A percentile compares a stretch with the other conserved stretches of the same genome.
Evolutionary conservation across 2,113 vertebrate species (phyloP).

Genomic region (Candoia aspera): DNA sequence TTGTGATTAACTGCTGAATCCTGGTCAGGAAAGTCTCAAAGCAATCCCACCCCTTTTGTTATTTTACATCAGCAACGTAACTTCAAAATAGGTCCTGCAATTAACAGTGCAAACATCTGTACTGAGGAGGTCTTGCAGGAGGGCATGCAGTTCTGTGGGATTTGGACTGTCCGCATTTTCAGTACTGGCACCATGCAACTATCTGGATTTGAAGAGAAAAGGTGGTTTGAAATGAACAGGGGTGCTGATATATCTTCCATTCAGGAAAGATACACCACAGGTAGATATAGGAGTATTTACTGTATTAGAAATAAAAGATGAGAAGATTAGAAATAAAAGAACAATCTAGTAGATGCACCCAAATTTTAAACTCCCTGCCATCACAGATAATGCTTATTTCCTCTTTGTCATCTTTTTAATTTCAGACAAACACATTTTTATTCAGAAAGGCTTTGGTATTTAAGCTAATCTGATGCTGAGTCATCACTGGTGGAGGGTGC

Average conservation of each 20-base stretch:
- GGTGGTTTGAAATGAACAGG: background rate
- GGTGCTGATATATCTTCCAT: background rate
- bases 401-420: too few species aligned
- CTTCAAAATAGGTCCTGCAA: background rate
- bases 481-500: too few species aligned
- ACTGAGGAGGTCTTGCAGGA: background rate
- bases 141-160: background rate
- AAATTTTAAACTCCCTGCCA: too few species aligned
- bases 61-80: background rate
- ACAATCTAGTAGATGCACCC: too few species aligned
- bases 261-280: too few species aligned
- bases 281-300: too few species aligned
- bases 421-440: too few species aligned
- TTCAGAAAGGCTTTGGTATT: too few species aligned
- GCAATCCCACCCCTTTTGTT: background rate
- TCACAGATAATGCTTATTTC: too few species aligned
- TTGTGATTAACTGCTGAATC: background rate
- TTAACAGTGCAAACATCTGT: background rate
- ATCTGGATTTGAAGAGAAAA: background rate
- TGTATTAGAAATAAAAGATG: too few species aligned
- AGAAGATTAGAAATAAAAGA: too few species aligned
- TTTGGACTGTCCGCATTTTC: background rate
- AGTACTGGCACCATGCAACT: background rate
- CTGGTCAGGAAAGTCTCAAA: background rate
- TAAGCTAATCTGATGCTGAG: too few species aligned